Evolutionary conservation across 2,797 vertebrate species (phyloP).

Genomic region (Sylvia borin): DNA sequence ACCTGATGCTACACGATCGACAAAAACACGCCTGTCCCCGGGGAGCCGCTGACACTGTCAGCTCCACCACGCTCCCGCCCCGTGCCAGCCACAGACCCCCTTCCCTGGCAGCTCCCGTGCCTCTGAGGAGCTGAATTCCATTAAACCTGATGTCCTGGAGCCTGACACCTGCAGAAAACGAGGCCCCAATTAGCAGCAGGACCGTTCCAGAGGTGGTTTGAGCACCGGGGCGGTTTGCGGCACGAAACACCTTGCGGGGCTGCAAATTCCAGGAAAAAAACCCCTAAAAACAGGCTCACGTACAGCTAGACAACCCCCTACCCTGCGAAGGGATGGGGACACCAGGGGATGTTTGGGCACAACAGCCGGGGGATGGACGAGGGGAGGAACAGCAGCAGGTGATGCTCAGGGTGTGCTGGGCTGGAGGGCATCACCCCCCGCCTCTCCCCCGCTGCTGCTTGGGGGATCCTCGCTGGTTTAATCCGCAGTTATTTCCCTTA

Average conservation of each 20-base stretch:
- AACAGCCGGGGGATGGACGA: rapidly evolving
- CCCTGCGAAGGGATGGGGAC: not conserved
- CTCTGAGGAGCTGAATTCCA: not conserved
- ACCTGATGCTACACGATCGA: conserved; percentile 55
- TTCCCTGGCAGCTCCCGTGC: not conserved
- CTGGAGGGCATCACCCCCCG: not conserved
- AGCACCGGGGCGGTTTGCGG: not conserved
- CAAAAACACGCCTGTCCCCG: not conserved
- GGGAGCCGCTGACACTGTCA: conserved; percentile 45
- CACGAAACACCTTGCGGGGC: not conserved
- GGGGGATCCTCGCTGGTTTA: conserved; percentile 25
- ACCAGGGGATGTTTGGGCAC: not conserved
- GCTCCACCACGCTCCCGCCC: not conserved
- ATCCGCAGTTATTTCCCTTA: not conserved
- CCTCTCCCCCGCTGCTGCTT: not conserved
- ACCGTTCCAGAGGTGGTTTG: not conserved
- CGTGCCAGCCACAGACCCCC: not conserved
- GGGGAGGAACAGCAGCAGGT: not conserved
- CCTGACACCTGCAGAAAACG: conserved; percentile 61
- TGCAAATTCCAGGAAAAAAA: not conserved
- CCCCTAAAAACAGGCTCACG: rapidly evolving
- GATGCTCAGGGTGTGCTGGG: not conserved
- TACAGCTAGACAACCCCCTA: rapidly evolving
- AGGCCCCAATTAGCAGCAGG: conserved; percentile 45
- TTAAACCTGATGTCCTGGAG: conserved; percentile 44